A percentile compares a stretch with the other conserved stretches of the same genome.
These are phyloP conservation scores for Yponomeuta plumbellus DNA, from an alignment of 2,888 invertebrate species.

Conservation along the genomic window DNA sequence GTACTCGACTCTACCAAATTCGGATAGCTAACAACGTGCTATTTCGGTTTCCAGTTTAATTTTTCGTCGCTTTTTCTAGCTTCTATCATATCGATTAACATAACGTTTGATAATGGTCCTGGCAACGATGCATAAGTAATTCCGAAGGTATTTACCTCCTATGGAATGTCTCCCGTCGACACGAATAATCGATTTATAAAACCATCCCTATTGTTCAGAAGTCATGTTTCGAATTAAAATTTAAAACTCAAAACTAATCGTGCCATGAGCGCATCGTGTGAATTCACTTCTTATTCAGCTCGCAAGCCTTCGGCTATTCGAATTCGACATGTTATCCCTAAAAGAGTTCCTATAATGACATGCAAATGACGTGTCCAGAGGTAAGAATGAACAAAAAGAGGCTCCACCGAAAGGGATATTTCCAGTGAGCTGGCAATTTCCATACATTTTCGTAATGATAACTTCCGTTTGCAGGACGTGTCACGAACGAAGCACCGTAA, in stretches of 20 bases:
- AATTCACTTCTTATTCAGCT: conserved; percentile 57
- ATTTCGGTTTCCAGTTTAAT: background rate
- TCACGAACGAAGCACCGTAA: conserved; percentile 44
- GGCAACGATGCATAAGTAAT: background rate
- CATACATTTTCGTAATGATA: conserved; percentile 69
- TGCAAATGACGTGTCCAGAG: conserved; percentile 63
- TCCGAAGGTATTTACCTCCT: background rate
- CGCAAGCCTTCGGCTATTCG: conserved; percentile 49
- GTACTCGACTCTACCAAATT: conserved; percentile 56
- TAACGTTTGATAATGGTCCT: conserved; percentile 1
- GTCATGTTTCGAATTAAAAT: conserved; percentile 43
- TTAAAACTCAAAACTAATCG: conserved; percentile 20
- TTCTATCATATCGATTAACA: conserved; percentile 2
- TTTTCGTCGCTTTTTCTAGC: background rate
- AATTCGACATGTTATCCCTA: conserved; percentile 64
- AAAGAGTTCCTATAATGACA: conserved; percentile 64
- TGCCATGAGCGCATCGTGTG: conserved; percentile 43
- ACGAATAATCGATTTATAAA: conserved; percentile 4
- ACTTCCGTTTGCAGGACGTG: conserved; percentile 64
- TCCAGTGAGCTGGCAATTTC: conserved; percentile 59
- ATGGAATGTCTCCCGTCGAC: background rate
- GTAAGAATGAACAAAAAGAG: conserved; percentile 50
- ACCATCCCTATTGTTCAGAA: conserved; percentile 26
- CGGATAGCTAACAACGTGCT: conserved; percentile 47
- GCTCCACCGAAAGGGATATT: conserved; percentile 49